A percentile compares a stretch with the other conserved stretches of the same genome.
phyloP scores from a whole-genome alignment of 2,797 vertebrate genomes.

The Danio tinwini region DNA sequence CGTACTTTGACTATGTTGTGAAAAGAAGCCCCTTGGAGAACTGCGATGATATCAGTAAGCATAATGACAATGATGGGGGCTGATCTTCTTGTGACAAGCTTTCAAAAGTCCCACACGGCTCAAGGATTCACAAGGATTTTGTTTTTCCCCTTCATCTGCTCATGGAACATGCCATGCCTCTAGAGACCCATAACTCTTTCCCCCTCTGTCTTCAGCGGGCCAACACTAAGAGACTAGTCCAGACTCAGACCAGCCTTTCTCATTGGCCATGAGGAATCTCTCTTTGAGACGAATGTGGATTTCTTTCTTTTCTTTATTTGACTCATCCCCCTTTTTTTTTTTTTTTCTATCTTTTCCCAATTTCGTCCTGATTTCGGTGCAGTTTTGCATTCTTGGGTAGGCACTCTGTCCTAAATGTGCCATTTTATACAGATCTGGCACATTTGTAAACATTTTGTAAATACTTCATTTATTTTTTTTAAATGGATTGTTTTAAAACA shows the following conservation, averaged over 20 bases:
- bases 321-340: background rate
- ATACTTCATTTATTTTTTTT: slow-evolving; percentile 81
- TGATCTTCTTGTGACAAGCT: slow-evolving; percentile 42
- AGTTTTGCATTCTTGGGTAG: slow-evolving; percentile 68
- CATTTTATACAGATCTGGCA: slow-evolving; percentile 62
- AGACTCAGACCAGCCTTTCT: slow-evolving; percentile 65
- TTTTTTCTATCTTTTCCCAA: slow-evolving; percentile 15
- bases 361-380: slow-evolving; percentile 38
- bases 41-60: slow-evolving; percentile 42
- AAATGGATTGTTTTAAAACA: slow-evolving; percentile 81
- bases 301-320: slow-evolving; percentile 33
- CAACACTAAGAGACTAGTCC: slow-evolving; percentile 72
- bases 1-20: slow-evolving; percentile 21
- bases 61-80: slow-evolving; percentile 26
- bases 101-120: slow-evolving; percentile 37
- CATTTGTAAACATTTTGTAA: slow-evolving; percentile 76
- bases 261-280: slow-evolving; percentile 70
- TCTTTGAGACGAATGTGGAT: slow-evolving; percentile 61
- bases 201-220: slow-evolving; percentile 71
- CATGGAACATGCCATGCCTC: slow-evolving; percentile 64
- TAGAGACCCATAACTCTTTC: slow-evolving; percentile 71
- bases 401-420: slow-evolving; percentile 71
- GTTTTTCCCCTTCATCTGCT: slow-evolving; percentile 48
- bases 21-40: slow-evolving; percentile 24
- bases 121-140: slow-evolving; percentile 12